A percentile compares a stretch with the other conserved stretches of the same genome.
Evolutionary conservation across 1,140 invertebrate species (phyloP).

Genomic region (Hormaphis cornu): DNA sequence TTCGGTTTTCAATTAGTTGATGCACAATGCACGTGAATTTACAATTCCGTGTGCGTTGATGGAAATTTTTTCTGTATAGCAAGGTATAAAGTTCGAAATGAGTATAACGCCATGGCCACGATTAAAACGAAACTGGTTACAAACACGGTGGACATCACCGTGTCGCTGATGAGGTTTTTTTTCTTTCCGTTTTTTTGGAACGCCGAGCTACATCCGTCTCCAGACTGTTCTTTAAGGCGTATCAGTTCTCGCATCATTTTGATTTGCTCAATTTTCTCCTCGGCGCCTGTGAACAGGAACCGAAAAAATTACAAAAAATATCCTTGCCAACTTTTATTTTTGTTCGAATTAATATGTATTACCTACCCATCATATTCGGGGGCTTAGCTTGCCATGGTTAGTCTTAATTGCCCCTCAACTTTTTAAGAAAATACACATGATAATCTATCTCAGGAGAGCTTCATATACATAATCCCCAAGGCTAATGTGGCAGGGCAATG

Average conservation of each 20-base stretch:
- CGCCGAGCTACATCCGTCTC: neutral
- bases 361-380: neutral
- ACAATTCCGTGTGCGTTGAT: slow-evolving; percentile 15
- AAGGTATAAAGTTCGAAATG: neutral
- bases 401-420: neutral
- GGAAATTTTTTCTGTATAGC: slow-evolving; percentile 26
- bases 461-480: neutral
- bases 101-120: slow-evolving; percentile 17
- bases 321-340: neutral
- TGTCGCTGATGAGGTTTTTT: slow-evolving; percentile 9
- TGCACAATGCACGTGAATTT: too few species aligned
- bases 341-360: neutral
- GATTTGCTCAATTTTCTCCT: slow-evolving; percentile 22
- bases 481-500: neutral
- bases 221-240: neutral
- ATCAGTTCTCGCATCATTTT: slow-evolving; percentile 28
- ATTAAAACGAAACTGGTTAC: slow-evolving; percentile 11
- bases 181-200: slow-evolving; percentile 5
- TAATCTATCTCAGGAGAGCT: neutral
- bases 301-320: neutral
- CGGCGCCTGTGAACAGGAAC: neutral
- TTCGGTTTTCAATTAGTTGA: too few species aligned
- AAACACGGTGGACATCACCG: slow-evolving; percentile 18
- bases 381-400: neutral
- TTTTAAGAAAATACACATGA: too few species aligned